Conservation (phyloP, 30 jellyfish, hydroid and myxozoan genomes). For the Cassiopea andromeda region DNA sequence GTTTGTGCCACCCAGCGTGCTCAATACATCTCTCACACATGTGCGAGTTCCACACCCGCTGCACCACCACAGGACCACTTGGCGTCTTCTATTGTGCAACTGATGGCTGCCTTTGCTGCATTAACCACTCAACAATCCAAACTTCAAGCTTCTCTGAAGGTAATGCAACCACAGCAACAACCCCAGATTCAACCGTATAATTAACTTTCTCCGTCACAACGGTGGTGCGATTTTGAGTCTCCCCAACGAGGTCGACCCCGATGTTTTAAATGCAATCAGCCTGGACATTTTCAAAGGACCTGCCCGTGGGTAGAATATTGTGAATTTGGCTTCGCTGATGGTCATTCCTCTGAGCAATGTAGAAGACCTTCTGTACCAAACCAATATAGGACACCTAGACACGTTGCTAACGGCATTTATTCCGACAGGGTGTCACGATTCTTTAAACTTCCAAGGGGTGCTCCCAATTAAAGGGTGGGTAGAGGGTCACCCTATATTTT, state of each 20-base stretch:
- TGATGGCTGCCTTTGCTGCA: conserved; percentile 13
- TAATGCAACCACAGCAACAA: neutral
- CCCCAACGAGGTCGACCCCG: neutral
- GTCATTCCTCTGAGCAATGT: neutral
- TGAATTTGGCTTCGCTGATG: neutral
- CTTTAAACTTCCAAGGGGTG: conserved; percentile 58
- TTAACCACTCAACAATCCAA: neutral
- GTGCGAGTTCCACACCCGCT: neutral
- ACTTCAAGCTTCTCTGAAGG: neutral
- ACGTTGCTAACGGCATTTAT: neutral
- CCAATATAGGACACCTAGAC: neutral
- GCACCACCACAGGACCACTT: neutral
- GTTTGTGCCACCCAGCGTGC: too few species aligned
- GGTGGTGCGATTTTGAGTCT: neutral
- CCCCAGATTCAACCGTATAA: neutral
- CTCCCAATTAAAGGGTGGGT: conserved; percentile 47
- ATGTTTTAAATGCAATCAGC: neutral
- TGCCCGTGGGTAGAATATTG: neutral
- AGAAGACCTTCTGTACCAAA: neutral
- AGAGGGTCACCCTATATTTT: conserved; percentile 51
- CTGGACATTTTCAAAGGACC: neutral
- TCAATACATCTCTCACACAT: too few species aligned
- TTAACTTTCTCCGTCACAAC: neutral
- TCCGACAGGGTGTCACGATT: neutral
- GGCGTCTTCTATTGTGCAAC: conserved; percentile 9